These are phyloP conservation scores for Nanorana parkeri DNA, from an alignment of 2,113 vertebrate species.

Conservation along the genomic window DNA sequence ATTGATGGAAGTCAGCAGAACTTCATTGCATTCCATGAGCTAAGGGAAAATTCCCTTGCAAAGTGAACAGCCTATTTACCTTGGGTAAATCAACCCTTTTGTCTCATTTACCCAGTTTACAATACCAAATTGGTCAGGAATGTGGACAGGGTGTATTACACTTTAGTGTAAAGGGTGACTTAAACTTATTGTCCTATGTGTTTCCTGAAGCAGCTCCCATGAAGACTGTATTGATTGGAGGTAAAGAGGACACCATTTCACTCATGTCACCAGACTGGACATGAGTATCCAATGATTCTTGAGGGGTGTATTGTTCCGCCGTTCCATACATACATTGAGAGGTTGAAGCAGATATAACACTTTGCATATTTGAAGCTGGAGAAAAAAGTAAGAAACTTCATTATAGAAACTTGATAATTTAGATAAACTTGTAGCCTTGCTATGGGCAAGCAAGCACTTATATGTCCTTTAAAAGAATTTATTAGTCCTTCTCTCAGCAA, in stretches of 20 bases:
- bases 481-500: no score
- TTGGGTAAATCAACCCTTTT: no score
- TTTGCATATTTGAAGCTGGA: slow-evolving; percentile 73
- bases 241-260: slow-evolving; percentile 88
- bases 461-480: neutral
- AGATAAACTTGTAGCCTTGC: neutral
- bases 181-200: slow-evolving; percentile 69
- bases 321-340: slow-evolving; percentile 92
- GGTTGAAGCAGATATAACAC: slow-evolving; percentile 72
- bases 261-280: slow-evolving; percentile 71
- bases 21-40: no score
- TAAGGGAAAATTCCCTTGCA: no score
- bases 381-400: slow-evolving; percentile 48
- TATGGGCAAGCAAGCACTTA: neutral
- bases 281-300: slow-evolving; percentile 81
- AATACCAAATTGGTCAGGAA: no score
- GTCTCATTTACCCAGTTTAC: no score
- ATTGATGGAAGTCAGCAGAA: no score
- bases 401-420: neutral
- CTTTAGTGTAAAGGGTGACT: neutral
- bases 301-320: slow-evolving; percentile 77
- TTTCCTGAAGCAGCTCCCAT: slow-evolving; percentile 87
- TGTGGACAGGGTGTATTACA: no score
- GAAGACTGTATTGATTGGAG: slow-evolving; percentile 97
- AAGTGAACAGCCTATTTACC: no score